Evolutionary conservation across 2,888 invertebrate species (phyloP), one percentile per base, ranked within the genome.

Genomic region (Pycnomerus fuliginosus): DNA sequence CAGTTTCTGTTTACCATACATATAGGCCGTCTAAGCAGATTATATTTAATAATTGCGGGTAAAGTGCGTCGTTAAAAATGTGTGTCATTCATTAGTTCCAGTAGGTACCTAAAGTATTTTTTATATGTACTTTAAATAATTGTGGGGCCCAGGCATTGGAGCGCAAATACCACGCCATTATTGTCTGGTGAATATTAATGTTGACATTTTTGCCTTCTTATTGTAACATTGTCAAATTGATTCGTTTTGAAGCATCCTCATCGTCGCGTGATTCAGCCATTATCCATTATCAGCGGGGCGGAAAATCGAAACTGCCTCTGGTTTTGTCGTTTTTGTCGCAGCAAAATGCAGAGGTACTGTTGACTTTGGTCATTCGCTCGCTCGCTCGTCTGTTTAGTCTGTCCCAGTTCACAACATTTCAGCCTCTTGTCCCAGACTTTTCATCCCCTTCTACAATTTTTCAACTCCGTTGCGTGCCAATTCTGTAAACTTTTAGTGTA

Each of bases 101-200:
- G 27, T 33, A 33, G n/a, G n/a, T n/a, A n/a, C n/a, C n/a, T n/a
- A n/a, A n/a, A n/a, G n/a, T n/a, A n/a, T n/a, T n/a, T 38, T 44
- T 44, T 12, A 38, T 31, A 39, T 31, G 35, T 37, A 43, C 52
- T 54, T 54, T 51, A 53, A 44, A 46, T 47, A 38, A 52, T 49
- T 31, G 34, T 53, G 53, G 55, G 61, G 61, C 61, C 60, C 55
- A 62, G 57, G 59, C 61, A 64, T 52, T 54, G 56, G 54, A 62
- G 61, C 63, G 60, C 50, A 53, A 60, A 60, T 47, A 46, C 48
- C 52, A 41, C 48, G 52, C 53, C 52, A 61, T 60, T 62, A 58
- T 60, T 56, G 59, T 61, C 61, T 61, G 34, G 58, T 43, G 36
- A 27, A 35, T 46, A 37, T 17, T 42, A 50, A 41, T 55, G 53